phyloP scores from a whole-genome alignment of 2,888 invertebrate genomes.

The Argynnis bischoffii region DNA sequence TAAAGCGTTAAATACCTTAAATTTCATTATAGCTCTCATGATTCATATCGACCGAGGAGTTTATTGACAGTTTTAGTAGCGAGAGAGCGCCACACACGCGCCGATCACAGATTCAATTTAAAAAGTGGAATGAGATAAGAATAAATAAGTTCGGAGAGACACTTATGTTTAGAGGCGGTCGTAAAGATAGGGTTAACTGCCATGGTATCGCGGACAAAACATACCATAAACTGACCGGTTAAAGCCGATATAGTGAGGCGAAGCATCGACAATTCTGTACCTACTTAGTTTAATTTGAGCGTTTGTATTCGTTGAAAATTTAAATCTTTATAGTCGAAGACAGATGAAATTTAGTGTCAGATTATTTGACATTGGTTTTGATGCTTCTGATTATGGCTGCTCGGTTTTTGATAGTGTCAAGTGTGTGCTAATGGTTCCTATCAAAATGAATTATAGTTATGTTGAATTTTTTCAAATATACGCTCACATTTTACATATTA shows the following conservation, averaged over 20 bases:
- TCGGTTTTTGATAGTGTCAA: neutral
- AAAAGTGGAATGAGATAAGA: conserved; percentile 81
- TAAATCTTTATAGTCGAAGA: conserved; percentile 26
- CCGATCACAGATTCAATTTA: conserved; percentile 79
- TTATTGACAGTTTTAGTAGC: conserved; percentile 79
- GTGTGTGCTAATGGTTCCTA: neutral
- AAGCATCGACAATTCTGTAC: conserved; percentile 45
- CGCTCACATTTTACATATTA: too few species aligned
- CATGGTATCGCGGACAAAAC: conserved; percentile 77
- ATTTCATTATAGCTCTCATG: conserved; percentile 73
- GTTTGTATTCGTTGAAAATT: conserved; percentile 35
- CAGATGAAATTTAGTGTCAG: conserved; percentile 21
- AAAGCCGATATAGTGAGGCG: conserved; percentile 58
- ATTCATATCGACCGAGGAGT: conserved; percentile 62
- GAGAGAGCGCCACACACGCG: conserved; percentile 75
- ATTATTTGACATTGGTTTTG: conserved; percentile 10
- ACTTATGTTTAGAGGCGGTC: conserved; percentile 80
- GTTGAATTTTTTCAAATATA: neutral
- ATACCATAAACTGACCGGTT: conserved; percentile 79
- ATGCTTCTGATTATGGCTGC: conserved; percentile 21
- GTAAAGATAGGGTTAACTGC: conserved; percentile 82
- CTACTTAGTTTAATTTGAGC: conserved; percentile 34
- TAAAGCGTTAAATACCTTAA: conserved; percentile 68
- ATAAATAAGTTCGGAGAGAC: conserved; percentile 81
- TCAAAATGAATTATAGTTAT: neutral